Conservation (phyloP, 2,113 vertebrate genomes). For the Paradoxurus hermaphroditus region DNA sequence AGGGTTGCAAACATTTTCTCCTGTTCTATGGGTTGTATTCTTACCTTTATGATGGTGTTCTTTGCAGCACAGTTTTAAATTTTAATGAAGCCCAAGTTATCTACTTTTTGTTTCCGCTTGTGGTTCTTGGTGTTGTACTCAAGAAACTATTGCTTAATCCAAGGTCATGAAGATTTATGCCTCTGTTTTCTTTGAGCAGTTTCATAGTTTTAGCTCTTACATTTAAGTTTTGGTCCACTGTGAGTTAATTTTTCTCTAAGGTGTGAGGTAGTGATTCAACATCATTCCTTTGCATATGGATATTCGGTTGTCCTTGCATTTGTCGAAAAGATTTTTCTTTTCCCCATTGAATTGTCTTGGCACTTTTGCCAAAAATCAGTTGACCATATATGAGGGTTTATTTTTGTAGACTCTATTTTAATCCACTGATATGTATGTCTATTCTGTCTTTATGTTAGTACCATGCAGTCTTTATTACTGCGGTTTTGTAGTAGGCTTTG, state of each 20-base stretch:
- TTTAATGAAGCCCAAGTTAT: background rate
- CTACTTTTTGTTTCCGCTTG: background rate
- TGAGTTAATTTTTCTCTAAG: background rate
- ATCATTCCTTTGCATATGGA: background rate
- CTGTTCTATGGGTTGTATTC: background rate
- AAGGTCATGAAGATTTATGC: background rate
- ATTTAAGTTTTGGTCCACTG: background rate
- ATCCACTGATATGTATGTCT: background rate
- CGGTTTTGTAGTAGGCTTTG: background rate
- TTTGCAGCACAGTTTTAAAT: background rate
- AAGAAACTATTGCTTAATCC: background rate
- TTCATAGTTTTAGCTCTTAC: background rate
- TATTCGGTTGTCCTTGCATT: background rate
- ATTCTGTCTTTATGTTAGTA: background rate
- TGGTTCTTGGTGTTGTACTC: background rate
- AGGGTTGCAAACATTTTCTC: background rate
- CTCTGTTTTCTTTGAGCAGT: background rate
- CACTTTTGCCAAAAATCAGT: background rate
- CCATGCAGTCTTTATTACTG: background rate
- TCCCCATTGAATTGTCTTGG: background rate
- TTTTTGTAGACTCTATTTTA: background rate
- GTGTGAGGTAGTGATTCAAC: background rate
- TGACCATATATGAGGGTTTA: background rate
- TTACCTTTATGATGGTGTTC: background rate
- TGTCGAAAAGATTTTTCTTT: background rate